phyloP scores from a whole-genome alignment of 2,113 vertebrate genomes.

The Chelonoidis abingdonii region DNA sequence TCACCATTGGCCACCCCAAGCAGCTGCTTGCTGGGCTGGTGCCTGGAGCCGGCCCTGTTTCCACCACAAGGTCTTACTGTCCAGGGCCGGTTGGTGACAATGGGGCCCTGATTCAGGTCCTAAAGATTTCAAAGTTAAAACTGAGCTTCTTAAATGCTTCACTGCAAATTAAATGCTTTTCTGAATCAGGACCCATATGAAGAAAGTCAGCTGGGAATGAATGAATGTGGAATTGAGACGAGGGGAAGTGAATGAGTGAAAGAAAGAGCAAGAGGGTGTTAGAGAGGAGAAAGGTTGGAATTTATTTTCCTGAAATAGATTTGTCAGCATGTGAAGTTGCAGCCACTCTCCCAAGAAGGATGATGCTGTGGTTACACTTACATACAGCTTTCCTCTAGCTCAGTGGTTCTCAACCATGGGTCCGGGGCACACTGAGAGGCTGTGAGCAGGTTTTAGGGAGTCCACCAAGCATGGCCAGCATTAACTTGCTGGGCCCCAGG shows the following conservation, averaged over 20 bases:
- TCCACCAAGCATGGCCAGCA: too few species aligned
- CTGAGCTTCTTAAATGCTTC: background rate
- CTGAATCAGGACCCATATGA: background rate
- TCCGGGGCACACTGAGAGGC: too few species aligned
- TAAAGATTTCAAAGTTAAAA: background rate
- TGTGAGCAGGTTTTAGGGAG: too few species aligned
- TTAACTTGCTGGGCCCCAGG: too few species aligned
- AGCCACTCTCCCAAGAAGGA: background rate
- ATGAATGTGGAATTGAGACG: background rate
- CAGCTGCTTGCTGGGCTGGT: too few species aligned
- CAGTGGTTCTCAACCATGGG: too few species aligned
- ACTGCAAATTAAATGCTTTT: background rate
- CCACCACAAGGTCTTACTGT: background rate
- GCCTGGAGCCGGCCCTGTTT: background rate
- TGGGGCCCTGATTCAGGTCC: background rate
- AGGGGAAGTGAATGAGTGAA: background rate
- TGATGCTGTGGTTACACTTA: background rate
- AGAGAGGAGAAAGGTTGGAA: background rate
- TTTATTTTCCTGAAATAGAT: slow-evolving; percentile 5
- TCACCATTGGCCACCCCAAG: too few species aligned
- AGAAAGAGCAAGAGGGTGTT: background rate
- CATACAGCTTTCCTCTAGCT: background rate
- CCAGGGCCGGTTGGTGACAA: background rate
- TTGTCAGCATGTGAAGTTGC: background rate
- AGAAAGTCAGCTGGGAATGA: background rate